These are phyloP conservation scores for Melangyna quadrimaculata DNA, from an alignment of 2,888 invertebrate genomes.

Conservation along the genomic window DNA sequence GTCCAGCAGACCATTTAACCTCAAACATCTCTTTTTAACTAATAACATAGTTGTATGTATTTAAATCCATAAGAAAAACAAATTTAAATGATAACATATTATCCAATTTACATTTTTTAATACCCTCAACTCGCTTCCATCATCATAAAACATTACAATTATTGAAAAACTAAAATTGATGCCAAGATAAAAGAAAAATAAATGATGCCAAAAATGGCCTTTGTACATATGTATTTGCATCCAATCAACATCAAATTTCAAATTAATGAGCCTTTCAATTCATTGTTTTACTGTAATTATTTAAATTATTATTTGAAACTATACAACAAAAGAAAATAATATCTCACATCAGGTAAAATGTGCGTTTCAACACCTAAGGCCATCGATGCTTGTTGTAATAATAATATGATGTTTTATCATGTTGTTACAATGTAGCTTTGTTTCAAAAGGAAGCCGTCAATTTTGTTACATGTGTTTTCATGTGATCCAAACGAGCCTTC, in stretches of 20 bases:
- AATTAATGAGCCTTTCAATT: not conserved
- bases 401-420: not conserved
- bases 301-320: not conserved
- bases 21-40: not conserved
- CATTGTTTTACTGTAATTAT: not conserved
- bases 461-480: constrained; percentile 3
- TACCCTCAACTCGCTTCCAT: too few species aligned
- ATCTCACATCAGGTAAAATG: not conserved
- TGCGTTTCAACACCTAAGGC: not conserved
- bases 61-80: too few species aligned
- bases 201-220: not conserved
- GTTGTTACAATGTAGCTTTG: not conserved
- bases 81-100: too few species aligned
- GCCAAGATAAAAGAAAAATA: not conserved
- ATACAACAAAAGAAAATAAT: not conserved
- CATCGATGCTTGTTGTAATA: not conserved
- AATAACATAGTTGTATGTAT: too few species aligned
- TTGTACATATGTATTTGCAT: not conserved
- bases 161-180: not conserved
- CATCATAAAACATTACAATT: not conserved
- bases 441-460: constrained; percentile 42
- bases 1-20: not conserved
- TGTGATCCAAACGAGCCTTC: constrained; percentile 10
- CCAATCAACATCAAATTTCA: not conserved
- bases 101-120: too few species aligned